Percentiles rank a stretch among this genome's conserved stretches.
These are phyloP conservation scores for Rhegmatorhina hoffmannsi DNA, from an alignment of 2,113 vertebrate species.

Conservation along the genomic window DNA sequence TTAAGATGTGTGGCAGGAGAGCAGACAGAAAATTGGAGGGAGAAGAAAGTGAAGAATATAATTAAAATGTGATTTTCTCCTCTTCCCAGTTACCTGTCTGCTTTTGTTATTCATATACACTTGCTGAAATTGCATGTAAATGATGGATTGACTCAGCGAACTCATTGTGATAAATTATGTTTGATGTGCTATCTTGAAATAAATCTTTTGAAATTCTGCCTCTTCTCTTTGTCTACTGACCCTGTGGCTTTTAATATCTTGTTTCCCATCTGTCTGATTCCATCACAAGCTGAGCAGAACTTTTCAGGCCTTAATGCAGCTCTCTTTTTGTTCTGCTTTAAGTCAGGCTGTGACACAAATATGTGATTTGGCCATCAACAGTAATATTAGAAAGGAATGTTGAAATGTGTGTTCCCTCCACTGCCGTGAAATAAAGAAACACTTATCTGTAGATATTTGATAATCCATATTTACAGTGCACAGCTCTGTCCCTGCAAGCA, in stretches of 20 bases:
- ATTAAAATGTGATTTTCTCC: conserved; percentile 41
- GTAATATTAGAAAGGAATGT: conserved; percentile 53
- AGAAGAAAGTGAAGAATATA: conserved; percentile 39
- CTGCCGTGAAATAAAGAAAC: conserved; percentile 42
- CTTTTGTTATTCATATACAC: conserved; percentile 29
- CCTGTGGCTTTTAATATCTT: conserved; percentile 65
- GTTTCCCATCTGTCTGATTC: conserved; percentile 72
- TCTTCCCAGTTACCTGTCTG: conserved; percentile 55
- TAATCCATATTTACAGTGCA: conserved; percentile 12
- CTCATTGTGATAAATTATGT: conserved; percentile 67
- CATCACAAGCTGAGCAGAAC: conserved; percentile 44
- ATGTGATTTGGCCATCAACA: conserved; percentile 34
- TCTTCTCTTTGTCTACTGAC: conserved; percentile 69
- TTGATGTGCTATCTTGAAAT: conserved; percentile 68
- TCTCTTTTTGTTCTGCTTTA: conserved; percentile 57
- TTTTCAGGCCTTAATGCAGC: conserved; percentile 52
- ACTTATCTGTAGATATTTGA: conserved; percentile 23
- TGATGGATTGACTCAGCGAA: conserved; percentile 63
- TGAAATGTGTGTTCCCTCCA: conserved; percentile 48
- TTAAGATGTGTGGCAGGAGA: neutral
- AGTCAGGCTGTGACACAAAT: conserved; percentile 26
- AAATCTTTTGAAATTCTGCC: conserved; percentile 70
- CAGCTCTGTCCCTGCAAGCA: conserved; percentile 45
- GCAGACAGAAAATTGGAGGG: neutral
- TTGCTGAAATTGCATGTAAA: conserved; percentile 37